Conservation (phyloP, 1,140 invertebrate species). For the Polypedilum pembai region DNA sequence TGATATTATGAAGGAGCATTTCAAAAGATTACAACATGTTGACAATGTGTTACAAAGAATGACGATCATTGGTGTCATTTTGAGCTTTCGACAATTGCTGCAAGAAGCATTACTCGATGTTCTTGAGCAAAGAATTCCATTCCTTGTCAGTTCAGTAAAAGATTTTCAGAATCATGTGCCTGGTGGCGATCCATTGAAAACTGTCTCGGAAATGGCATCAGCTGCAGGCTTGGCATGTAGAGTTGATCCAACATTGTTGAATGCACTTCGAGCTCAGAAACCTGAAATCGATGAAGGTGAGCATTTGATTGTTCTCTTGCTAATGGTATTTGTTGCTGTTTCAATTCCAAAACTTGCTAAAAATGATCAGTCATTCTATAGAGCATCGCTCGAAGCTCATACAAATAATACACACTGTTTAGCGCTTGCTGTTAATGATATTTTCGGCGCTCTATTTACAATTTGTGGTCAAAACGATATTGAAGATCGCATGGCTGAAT, state of each 20-base stretch:
- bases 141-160: conserved; percentile 86
- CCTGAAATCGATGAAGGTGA: conserved; percentile 79
- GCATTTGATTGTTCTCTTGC: conserved; percentile 85
- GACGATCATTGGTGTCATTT: conserved; percentile 95
- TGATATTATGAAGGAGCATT: conserved; percentile 97
- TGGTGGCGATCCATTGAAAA: conserved; percentile 81
- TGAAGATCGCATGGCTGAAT: conserved; percentile 96
- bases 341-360: conserved; percentile 94
- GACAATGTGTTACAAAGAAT: conserved; percentile 93
- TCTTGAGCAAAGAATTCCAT: conserved; percentile 91
- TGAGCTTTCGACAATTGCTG: conserved; percentile 88
- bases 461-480: conserved; percentile 92
- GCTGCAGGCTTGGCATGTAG: conserved; percentile 87
- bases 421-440: conserved; percentile 90
- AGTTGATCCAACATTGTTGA: conserved; percentile 89
- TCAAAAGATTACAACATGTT: conserved; percentile 80
- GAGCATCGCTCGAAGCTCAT: conserved; percentile 88
- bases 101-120: conserved; percentile 92
- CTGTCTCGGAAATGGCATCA: conserved; percentile 94
- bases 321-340: conserved; percentile 99
- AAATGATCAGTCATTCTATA: conserved; percentile 80
- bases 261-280: conserved; percentile 80
- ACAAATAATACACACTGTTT: conserved; percentile 98
- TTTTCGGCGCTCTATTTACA: conserved; percentile 94
- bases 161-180: conserved; percentile 92